Evolutionary conservation across 2,888 invertebrate genomes (phyloP).

Genomic region (Caenorhabditis sp.): DNA sequence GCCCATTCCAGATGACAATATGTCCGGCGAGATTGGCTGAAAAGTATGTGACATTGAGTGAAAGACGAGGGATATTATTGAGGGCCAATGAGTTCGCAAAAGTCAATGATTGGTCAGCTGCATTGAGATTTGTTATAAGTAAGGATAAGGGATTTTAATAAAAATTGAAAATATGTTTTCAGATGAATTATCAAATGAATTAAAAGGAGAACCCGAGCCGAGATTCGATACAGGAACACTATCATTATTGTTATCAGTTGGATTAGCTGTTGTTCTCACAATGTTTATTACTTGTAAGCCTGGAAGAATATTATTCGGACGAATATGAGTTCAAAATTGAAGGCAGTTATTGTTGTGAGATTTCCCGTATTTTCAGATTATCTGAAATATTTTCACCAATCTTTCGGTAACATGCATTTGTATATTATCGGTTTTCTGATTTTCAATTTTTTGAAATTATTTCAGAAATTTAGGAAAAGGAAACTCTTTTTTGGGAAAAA

Average conservation of each 20-base stretch:
- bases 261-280: conserved; percentile 64
- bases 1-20: conserved; percentile 61
- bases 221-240: conserved; percentile 64
- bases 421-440: no score
- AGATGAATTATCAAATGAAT: conserved; percentile 64
- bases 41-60: conserved; percentile 64
- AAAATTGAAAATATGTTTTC: conserved; percentile 18
- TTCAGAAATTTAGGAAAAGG: no score
- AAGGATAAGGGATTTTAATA: conserved; percentile 2
- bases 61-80: conserved; percentile 60
- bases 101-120: conserved; percentile 65
- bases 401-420: no score
- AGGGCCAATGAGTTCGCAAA: conserved; percentile 66
- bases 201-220: conserved; percentile 66
- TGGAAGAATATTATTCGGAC: no score
- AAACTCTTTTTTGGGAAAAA: no score
- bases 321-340: conserved; percentile 1
- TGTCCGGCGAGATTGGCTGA: conserved; percentile 70
- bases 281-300: conserved; percentile 67
- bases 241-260: conserved; percentile 65
- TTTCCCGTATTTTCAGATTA: no score
- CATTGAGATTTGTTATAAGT: conserved; percentile 63
- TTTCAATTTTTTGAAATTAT: no score
- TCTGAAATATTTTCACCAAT: no score
- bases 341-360: no score